phyloP scores from a whole-genome alignment of 64 coral and sea anemone species.

The Montipora foliosa region DNA sequence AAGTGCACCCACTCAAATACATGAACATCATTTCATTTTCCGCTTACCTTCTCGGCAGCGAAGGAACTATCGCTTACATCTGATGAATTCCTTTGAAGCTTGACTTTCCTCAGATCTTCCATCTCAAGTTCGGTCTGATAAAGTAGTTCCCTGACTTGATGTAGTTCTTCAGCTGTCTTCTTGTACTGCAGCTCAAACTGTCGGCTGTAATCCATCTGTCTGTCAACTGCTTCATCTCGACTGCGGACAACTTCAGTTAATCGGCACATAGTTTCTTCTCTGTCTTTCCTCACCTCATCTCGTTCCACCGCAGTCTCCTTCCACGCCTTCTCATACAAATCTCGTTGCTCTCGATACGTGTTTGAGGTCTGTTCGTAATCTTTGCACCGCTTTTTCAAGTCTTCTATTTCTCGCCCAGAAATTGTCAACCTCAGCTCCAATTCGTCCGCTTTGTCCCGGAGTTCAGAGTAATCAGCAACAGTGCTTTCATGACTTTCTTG shows the following conservation, averaged over 20 bases:
- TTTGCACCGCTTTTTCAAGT: constrained; percentile 39
- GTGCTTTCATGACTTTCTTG: constrained; percentile 64
- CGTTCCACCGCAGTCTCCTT: constrained; percentile 64
- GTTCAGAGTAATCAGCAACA: constrained; percentile 52
- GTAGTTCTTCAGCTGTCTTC: constrained; percentile 39
- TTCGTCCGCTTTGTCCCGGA: constrained; percentile 61
- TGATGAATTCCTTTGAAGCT: constrained; percentile 35
- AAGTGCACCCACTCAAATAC: too few relatives aligned
- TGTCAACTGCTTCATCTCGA: constrained; percentile 60
- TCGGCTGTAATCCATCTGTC: constrained; percentile 46
- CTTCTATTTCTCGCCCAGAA: constrained; percentile 27
- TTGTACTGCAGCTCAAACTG: constrained; percentile 51
- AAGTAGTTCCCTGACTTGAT: background rate
- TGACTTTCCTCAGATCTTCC: constrained; percentile 54
- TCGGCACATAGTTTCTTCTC: constrained; percentile 37
- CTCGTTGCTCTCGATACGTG: constrained; percentile 50
- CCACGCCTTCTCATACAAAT: constrained; percentile 37
- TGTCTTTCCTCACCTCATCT: constrained; percentile 57
- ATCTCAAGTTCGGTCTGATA: constrained; percentile 25
- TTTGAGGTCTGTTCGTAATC: constrained; percentile 44
- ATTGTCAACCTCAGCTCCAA: constrained; percentile 51
- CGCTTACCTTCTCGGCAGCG: background rate
- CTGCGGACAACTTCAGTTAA: constrained; percentile 46
- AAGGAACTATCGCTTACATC: background rate
- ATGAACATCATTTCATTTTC: background rate